Conservation (phyloP, 2,888 invertebrate species). For the Aplocera efformata region DNA sequence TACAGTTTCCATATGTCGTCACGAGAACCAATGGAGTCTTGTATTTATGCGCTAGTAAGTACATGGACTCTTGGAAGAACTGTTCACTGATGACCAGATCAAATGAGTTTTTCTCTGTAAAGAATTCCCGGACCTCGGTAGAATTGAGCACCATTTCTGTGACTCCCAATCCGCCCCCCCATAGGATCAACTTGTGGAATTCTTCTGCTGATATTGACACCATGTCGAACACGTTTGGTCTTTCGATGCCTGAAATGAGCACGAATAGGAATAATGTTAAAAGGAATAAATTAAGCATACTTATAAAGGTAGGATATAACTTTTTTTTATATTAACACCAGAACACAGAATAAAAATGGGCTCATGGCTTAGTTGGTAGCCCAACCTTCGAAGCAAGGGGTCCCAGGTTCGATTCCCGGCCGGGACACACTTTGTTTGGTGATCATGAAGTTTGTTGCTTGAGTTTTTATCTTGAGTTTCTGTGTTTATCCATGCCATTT, state of each 20-base stretch:
- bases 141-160: slow-evolving; percentile 61
- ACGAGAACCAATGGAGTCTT: slow-evolving; percentile 60
- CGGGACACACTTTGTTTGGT: too few species aligned
- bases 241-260: slow-evolving; percentile 45
- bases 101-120: slow-evolving; percentile 54
- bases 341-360: too few species aligned
- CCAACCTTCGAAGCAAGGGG: too few species aligned
- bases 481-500: too few species aligned
- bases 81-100: slow-evolving; percentile 73
- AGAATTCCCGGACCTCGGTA: slow-evolving; percentile 46
- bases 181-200: slow-evolving; percentile 58
- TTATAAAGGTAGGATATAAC: too few species aligned
- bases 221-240: slow-evolving; percentile 67
- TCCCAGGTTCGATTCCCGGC: too few species aligned
- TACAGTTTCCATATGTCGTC: slow-evolving; percentile 66
- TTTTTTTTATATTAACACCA: too few species aligned
- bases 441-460: too few species aligned
- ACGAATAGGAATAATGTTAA: too few species aligned
- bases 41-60: slow-evolving; percentile 67
- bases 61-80: slow-evolving; percentile 70
- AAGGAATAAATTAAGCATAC: too few species aligned
- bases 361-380: too few species aligned
- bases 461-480: too few species aligned
- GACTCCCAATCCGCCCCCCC: slow-evolving; percentile 54
- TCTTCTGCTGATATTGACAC: slow-evolving; percentile 53